Conservation (phyloP, 2,113 vertebrate species). For the Nerophis lumbriciformis region DNA sequence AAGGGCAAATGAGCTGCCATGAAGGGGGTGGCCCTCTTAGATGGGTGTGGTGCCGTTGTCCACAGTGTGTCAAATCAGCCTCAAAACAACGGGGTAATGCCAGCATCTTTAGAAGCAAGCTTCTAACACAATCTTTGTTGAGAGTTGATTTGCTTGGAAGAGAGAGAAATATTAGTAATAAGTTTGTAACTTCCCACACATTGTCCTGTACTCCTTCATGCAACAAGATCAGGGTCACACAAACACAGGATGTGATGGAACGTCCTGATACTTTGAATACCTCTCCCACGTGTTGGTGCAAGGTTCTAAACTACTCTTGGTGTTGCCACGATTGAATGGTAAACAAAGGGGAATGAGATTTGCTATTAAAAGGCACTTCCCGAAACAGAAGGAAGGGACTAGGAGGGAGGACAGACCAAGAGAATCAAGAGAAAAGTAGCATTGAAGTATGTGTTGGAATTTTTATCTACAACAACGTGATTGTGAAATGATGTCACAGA, state of each 20-base stretch:
- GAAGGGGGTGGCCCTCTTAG: background rate
- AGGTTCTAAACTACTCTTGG: background rate
- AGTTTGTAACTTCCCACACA: slow-evolving; percentile 11
- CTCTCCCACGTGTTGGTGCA: background rate
- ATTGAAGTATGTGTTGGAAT: slow-evolving; percentile 1
- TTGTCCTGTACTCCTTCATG: slow-evolving; percentile 23
- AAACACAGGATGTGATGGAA: slow-evolving; percentile 33
- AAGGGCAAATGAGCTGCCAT: slow-evolving; percentile 40
- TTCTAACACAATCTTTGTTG: too few relatives aligned
- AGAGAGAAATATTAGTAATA: background rate
- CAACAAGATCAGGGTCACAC: slow-evolving; percentile 18
- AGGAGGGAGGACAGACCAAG: background rate
- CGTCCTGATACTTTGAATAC: slow-evolving; percentile 17
- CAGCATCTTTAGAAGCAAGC: too few relatives aligned
- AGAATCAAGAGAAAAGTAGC: background rate
- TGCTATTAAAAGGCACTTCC: background rate
- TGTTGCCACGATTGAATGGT: background rate
- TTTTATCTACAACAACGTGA: too few relatives aligned
- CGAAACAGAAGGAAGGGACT: background rate
- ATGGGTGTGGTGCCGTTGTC: slow-evolving; percentile 45
- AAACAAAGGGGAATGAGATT: background rate
- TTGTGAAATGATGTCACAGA: too few relatives aligned
- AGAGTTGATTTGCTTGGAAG: too few relatives aligned
- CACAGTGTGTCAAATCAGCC: background rate
- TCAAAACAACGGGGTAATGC: too few relatives aligned